Evolutionary conservation across 2,888 invertebrate genomes (phyloP).

Genomic region (Philereme transversata): DNA sequence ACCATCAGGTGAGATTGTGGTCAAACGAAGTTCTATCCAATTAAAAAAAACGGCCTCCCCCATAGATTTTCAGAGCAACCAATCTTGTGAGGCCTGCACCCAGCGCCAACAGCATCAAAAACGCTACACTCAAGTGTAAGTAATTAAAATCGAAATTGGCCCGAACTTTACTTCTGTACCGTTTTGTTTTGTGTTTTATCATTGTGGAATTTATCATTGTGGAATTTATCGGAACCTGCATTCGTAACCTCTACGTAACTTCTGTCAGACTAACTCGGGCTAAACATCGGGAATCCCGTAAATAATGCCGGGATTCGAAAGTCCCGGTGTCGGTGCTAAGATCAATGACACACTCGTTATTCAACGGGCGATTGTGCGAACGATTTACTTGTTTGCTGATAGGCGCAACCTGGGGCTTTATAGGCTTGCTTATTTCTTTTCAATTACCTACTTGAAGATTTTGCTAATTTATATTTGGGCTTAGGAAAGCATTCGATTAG

Average conservation of each 20-base stretch:
- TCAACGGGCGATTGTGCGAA: constrained; percentile 24
- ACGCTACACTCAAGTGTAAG: too few species aligned
- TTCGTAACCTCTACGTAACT: background rate
- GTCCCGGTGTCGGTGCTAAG: constrained; percentile 14
- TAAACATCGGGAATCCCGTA: constrained; percentile 23
- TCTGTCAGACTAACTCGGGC: background rate
- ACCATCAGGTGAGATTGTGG: too few species aligned
- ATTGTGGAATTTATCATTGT: too few species aligned
- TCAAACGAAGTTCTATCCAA: too few species aligned
- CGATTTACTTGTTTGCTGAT: constrained; percentile 21
- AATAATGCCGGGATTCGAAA: constrained; percentile 23
- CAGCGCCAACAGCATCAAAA: too few species aligned
- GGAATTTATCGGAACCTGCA: background rate
- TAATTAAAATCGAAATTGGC: too few species aligned
- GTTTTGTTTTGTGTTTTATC: too few species aligned
- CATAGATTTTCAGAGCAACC: too few species aligned
- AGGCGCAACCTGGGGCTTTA: constrained; percentile 12
- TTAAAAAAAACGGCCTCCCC: too few species aligned
- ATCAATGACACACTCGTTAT: constrained; percentile 21
- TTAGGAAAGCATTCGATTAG: too few species aligned
- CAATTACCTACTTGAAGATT: constrained; percentile 7
- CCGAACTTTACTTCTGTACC: too few species aligned
- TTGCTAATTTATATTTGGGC: background rate
- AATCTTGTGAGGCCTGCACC: too few species aligned
- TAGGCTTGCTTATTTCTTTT: constrained; percentile 12